Evolutionary conservation across 2,797 vertebrate genomes (phyloP).

Genomic region (Bothrops alternatus): DNA sequence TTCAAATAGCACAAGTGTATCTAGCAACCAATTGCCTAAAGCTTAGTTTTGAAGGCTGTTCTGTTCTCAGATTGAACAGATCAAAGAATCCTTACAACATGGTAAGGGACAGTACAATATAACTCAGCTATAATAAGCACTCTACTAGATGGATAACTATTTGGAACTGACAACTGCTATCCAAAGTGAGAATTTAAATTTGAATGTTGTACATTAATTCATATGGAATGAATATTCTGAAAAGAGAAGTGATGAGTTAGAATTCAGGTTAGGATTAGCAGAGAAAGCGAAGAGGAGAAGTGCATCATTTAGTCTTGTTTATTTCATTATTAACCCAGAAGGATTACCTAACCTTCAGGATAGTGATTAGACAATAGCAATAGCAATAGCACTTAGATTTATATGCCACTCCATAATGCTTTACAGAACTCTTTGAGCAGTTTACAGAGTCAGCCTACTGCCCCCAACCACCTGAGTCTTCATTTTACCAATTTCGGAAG

Average conservation of each 20-base stretch:
- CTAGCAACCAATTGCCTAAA: background rate
- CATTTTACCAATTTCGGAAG: background rate
- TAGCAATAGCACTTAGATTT: background rate
- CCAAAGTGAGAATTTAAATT: background rate
- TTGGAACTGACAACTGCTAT: background rate
- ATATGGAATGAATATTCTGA: background rate
- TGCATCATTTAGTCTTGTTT: background rate
- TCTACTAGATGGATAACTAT: background rate
- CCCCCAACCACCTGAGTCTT: background rate
- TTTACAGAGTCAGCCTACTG: background rate
- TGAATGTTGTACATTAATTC: background rate
- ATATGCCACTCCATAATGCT: background rate
- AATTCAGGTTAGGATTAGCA: background rate
- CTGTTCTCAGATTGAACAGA: background rate
- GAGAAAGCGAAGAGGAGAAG: background rate
- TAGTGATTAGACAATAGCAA: background rate
- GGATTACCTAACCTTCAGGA: background rate
- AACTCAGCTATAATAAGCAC: slow-evolving; percentile 13
- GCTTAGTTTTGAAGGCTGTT: background rate
- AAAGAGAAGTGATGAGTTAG: background rate
- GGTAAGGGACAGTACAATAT: background rate
- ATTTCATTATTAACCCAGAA: background rate
- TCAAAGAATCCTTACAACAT: background rate
- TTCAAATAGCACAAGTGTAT: background rate
- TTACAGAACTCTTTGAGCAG: background rate